These are phyloP conservation scores for Chymomyza caudatula DNA, from an alignment of 2,888 invertebrate genomes.

Conservation along the genomic window DNA sequence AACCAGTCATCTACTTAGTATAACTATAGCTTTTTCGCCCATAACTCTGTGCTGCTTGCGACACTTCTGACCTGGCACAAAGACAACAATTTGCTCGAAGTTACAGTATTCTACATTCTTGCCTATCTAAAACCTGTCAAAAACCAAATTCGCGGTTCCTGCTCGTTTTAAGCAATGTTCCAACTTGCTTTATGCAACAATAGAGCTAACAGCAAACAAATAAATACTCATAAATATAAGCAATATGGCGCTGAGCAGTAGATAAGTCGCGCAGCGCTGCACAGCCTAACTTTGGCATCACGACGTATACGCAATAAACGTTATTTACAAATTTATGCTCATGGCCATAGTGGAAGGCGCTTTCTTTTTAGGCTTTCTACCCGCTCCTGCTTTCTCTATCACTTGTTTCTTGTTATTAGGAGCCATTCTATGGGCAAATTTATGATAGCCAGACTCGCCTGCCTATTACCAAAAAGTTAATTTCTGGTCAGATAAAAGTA, in stretches of 20 bases:
- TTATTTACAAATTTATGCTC: conserved; percentile 6
- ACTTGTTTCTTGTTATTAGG: conserved; percentile 22
- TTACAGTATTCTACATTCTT: too few relatives aligned
- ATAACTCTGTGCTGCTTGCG: too few relatives aligned
- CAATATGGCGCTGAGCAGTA: background rate
- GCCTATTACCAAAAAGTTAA: conserved; percentile 36
- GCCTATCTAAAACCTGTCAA: too few relatives aligned
- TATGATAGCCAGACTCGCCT: conserved; percentile 21
- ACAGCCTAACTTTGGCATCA: background rate
- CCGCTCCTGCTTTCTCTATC: background rate
- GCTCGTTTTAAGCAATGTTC: background rate
- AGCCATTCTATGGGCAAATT: conserved; percentile 34
- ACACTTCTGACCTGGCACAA: too few relatives aligned
- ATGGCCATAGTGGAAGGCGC: background rate
- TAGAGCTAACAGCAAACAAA: background rate
- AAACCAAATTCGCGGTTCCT: too few relatives aligned
- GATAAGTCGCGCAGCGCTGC: background rate
- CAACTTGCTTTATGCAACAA: background rate
- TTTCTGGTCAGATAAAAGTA: conserved; percentile 48
- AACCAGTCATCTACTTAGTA: too few relatives aligned
- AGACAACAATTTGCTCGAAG: too few relatives aligned
- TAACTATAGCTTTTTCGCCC: too few relatives aligned
- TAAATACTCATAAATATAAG: background rate
- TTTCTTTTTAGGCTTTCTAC: background rate
- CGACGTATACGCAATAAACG: conserved; percentile 6